These are phyloP conservation scores for Acropora tenuis DNA, from an alignment of 64 coral and sea anemone species.

Conservation along the genomic window DNA sequence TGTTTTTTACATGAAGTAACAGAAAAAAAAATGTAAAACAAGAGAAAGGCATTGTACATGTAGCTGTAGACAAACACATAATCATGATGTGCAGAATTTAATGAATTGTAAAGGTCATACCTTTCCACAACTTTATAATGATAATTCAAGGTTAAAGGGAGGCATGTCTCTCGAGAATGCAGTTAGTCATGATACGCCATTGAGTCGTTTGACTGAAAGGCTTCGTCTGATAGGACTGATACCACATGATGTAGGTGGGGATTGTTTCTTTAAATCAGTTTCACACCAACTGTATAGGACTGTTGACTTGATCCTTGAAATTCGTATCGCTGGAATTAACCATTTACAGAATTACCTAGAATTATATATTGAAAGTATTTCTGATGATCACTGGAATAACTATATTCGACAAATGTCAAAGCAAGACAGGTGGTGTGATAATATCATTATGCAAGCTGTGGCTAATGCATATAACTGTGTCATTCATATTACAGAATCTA, in stretches of 20 bases:
- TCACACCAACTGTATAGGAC: too few species aligned
- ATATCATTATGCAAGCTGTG: conserved; percentile 38
- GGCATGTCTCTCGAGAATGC: conserved; percentile 19
- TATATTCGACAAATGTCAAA: conserved; percentile 44
- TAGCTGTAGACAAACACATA: conserved; percentile 5
- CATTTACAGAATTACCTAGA: too few species aligned
- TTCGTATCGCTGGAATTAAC: too few species aligned
- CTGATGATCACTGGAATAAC: not conserved
- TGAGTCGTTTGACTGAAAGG: conserved; percentile 8
- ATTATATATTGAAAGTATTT: too few species aligned
- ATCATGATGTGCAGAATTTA: conserved; percentile 12
- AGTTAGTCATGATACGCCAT: conserved; percentile 17
- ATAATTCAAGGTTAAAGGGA: conserved; percentile 5
- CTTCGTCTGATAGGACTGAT: conserved; percentile 5
- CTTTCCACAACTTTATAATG: not conserved
- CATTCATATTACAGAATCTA: conserved; percentile 48
- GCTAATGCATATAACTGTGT: conserved; percentile 38
- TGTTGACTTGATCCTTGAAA: too few species aligned
- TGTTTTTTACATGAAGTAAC: conserved; percentile 9
- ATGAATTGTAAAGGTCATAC: conserved; percentile 6
- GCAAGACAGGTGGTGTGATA: conserved; percentile 41
- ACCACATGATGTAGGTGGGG: too few species aligned
- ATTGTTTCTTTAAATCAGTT: too few species aligned
- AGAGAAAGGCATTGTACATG: not conserved
- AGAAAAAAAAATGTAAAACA: conserved; percentile 16